Conservation (phyloP, 2,888 invertebrate species). For the Strigamia crassipes region DNA sequence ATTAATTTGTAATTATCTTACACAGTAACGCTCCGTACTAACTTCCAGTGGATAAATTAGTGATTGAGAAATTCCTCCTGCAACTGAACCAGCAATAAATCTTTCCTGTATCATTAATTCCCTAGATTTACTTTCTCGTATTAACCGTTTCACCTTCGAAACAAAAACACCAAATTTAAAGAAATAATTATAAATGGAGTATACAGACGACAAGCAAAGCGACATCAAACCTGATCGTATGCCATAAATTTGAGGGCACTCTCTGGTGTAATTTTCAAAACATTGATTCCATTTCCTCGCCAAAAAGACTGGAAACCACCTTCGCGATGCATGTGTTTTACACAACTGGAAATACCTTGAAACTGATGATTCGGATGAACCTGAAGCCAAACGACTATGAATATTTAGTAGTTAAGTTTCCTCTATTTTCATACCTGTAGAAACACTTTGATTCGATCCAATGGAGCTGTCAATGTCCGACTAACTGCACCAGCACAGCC, state of each 20-base stretch:
- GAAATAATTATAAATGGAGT: too few species aligned
- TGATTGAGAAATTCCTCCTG: conserved; percentile 10
- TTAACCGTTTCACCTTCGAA: background rate
- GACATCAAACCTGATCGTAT: conserved; percentile 14
- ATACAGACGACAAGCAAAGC: too few species aligned
- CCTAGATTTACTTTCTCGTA: background rate
- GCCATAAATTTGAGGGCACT: conserved; percentile 18
- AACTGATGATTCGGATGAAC: conserved; percentile 26
- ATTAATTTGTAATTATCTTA: background rate
- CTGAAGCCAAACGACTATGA: background rate
- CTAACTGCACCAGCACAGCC: conserved; percentile 21
- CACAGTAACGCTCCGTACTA: background rate
- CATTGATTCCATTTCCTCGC: conserved; percentile 25
- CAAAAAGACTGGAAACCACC: conserved; percentile 11
- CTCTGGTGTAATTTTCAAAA: conserved; percentile 18
- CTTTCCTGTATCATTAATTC: background rate
- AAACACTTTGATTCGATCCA: conserved; percentile 12
- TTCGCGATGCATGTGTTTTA: background rate
- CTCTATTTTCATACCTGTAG: background rate
- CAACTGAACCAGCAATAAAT: background rate
- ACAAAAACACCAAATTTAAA: background rate
- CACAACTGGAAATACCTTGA: conserved; percentile 19
- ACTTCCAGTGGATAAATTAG: background rate
- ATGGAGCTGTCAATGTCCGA: conserved; percentile 1
- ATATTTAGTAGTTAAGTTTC: too few species aligned